Conservation (phyloP, 2,888 invertebrate species). For the Tetheella fluctuosa region DNA sequence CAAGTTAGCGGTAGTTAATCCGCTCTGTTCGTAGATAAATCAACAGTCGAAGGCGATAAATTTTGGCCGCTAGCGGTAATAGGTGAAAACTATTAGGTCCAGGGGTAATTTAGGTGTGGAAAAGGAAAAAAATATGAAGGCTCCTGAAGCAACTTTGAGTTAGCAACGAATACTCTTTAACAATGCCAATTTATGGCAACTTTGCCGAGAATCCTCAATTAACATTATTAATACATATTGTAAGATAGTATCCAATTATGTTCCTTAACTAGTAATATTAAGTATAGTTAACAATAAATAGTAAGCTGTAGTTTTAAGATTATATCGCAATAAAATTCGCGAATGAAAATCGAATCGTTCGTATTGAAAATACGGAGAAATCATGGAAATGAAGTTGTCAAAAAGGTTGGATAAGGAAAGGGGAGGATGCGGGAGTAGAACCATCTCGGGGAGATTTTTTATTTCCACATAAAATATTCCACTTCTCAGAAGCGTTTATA, state of each 20-base stretch:
- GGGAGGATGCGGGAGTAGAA: slow-evolving; percentile 44
- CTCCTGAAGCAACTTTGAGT: slow-evolving; percentile 26
- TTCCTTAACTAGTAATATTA: not conserved
- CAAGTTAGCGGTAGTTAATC: slow-evolving; percentile 84
- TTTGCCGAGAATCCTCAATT: not conserved
- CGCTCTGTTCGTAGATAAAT: slow-evolving; percentile 78
- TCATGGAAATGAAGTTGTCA: slow-evolving; percentile 60
- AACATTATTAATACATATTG: not conserved
- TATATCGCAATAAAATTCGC: not conserved
- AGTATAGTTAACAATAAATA: not conserved
- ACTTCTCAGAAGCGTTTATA: slow-evolving; percentile 34
- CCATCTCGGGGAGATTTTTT: slow-evolving; percentile 47
- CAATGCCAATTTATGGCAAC: slow-evolving; percentile 11
- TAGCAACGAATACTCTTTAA: slow-evolving; percentile 26
- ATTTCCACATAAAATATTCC: slow-evolving; percentile 49
- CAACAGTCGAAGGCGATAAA: slow-evolving; percentile 82
- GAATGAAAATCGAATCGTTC: slow-evolving; percentile 46
- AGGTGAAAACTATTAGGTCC: slow-evolving; percentile 83
- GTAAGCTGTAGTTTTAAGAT: not conserved
- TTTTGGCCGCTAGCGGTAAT: slow-evolving; percentile 76
- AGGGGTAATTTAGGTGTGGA: slow-evolving; percentile 69
- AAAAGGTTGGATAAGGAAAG: slow-evolving; percentile 30
- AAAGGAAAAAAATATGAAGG: slow-evolving; percentile 58
- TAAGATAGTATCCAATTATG: not conserved
- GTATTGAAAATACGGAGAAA: slow-evolving; percentile 51